A percentile compares a stretch with the other conserved stretches of the same genome.
These are phyloP conservation scores for Dendrocincla fuliginosa DNA, from an alignment of 2,797 vertebrate species.

Conservation along the genomic window DNA sequence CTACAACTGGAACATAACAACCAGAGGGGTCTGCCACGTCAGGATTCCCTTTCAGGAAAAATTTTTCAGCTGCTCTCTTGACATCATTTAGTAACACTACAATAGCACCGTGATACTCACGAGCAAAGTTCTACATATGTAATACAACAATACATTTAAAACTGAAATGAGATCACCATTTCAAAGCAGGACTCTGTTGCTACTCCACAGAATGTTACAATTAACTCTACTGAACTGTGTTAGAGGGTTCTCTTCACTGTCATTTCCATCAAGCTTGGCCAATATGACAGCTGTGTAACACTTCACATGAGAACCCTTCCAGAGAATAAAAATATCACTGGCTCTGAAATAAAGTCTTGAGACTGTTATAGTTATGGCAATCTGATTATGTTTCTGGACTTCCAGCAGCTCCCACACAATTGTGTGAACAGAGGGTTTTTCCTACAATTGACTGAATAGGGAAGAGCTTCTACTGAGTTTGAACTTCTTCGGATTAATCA, in stretches of 20 bases:
- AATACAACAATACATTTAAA: neutral
- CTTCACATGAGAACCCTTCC: neutral
- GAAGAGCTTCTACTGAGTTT: neutral
- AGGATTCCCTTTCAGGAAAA: neutral
- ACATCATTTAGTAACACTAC: neutral
- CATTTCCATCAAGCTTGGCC: neutral
- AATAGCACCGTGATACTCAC: neutral
- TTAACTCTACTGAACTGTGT: neutral
- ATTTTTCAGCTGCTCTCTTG: neutral
- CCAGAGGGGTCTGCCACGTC: rapidly evolving
- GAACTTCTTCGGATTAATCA: neutral
- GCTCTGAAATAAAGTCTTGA: neutral
- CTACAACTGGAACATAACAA: rapidly evolving
- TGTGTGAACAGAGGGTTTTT: neutral
- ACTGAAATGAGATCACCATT: neutral
- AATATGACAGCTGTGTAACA: neutral
- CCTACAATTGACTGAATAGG: neutral
- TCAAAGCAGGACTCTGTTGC: neutral
- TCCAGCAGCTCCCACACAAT: neutral
- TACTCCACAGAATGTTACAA: neutral
- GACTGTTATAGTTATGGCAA: neutral
- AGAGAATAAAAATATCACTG: neutral
- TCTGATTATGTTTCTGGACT: neutral
- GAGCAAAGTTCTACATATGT: neutral
- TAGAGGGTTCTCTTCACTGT: neutral